Base-by-base conservation (phyloP, 2,797 vertebrate genomes). In the Centropyge bicolor region DNA sequence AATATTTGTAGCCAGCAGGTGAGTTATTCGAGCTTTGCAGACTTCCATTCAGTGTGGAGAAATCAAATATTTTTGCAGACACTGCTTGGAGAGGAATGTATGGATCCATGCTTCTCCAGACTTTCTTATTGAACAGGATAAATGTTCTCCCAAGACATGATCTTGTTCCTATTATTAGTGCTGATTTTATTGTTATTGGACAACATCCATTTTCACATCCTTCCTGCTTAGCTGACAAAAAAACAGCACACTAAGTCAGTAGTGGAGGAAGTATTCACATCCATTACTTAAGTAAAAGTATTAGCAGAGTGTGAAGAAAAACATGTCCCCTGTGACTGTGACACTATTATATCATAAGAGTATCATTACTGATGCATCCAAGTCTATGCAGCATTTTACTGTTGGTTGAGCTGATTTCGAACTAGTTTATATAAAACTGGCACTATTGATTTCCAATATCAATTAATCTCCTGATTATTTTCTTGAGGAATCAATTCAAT, bases 1-100 rank as follows among this genome's bases (percentile, higher is more conserved):
- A 16, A 45, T 49, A 73, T 76, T 70, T 68, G 20, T 70, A 86
- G 57, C 52, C 82, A 62, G 59, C n/a, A 24, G 52, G 75, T 6
- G 19, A 76, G 84, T 63, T 80, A 13, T 4, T 2, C 27, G 65
- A 56, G 70, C 40, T 17, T 76, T 24, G 4, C 43, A 51, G 38
- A 54, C 40, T 35, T 71, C 51, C 36, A 46, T 48, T 77, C 27
- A 9, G 54, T 24, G 65, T 65, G 52, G 36, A 56, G 56, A 75
- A 55, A 70, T 78, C 54, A 49, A 56, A 48, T 72, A 51, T 48
- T 35, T 31, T 0, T 13, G 40, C 31, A 2, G 7, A 36, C 43
- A 13, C 13, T 48, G 43, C 40, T 36, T 8, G 6, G n/a, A 64
- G 64, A 64, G 49, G 46, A n/a, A 40, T 9, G 17, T 56, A 40